Evolutionary conservation across 2,113 vertebrate species (phyloP), one percentile per base, ranked within the genome.

Genomic region (Acanthochromis polyacanthus): DNA sequence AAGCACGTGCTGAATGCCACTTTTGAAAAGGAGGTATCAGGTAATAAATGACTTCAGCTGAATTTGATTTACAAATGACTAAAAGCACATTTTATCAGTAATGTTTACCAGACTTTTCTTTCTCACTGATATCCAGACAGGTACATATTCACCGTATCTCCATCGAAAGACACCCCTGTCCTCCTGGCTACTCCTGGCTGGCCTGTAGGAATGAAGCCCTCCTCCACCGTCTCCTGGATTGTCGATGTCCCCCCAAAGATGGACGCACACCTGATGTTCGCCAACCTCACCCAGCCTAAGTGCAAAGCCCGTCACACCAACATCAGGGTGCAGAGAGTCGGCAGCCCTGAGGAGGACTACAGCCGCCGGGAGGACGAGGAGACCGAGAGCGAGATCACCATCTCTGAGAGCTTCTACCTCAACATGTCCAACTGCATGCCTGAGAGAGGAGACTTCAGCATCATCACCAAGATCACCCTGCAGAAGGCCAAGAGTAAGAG

Each of bases 351-450:
- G 71, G 84, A 88, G 56, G 75, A 89, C 30, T 94, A 94, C 0
- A 95, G 94, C 75, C 91, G 90, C 66, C 91, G 96, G 1, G 96
- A 97, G 80, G 96, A 97, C 0, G 94, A 96, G 53, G 52, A 23
- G 4, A 90, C 95, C 1, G 93, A 93, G 0, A 53, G 62, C 4
- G 72, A 95, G 19, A 63, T 94, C 4, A 78, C 82, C 0, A 86
- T 95, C 73, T 62, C 75, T 0, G 90, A 93, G 10, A 86, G 40
- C 75, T 99, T 99, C 93, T 99, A 96, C 95, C 92, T 99, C 22
- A 99, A 99, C 61, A 76, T 98, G 90, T 96, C 96, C 80, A 99
- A 97, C 94, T 99, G 98, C 9, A 92, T 89, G 66, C 93, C 96
- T 0, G 59, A 89, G 0, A 89, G 25, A 38, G 94, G 83, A 0